Evolutionary conservation across 1,140 invertebrate species (phyloP), one percentile per base, ranked within the genome.

Genomic region (Sipha flava): DNA sequence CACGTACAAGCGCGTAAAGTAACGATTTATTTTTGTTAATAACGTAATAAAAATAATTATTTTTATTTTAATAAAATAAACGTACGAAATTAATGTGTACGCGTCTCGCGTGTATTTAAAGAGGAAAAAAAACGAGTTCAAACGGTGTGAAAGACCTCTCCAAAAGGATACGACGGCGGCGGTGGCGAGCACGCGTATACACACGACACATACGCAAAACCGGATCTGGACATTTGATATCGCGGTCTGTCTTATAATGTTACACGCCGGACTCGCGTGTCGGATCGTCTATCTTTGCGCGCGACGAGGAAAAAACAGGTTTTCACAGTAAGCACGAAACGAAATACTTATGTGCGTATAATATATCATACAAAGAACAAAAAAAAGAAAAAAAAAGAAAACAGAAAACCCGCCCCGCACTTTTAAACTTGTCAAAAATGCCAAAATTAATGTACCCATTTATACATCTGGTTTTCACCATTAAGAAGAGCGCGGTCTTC

Each of bases 191-290:
- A 72, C 45, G 29, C 16, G 31, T 47, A 47, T 18, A 70, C 10
- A 31, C 31, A 72, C 59, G 7, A 49, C 40, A 31, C 26, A 31
- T 21, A 3, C 10, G 9, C 70, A 40, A 14, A 75, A 75, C 72
- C 72, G 72, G 72, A 75, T 75, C 47, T 54, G 72, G 70, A 73
- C 47, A 73, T 73, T 73, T 52, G 72, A 75, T 75, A 37, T 37
- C 26, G 70, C 29, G 31, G 31, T 14, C 4, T 37, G 14, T 6
- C 31, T 45, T 23, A 29, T 75, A 73, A 73, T 21, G 47, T 73
- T 73, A 75, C 31, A 75, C 49, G 49, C 16, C 9, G 16, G 31
- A 21, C 29, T 57, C 26, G 72, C 72, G 72, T 75, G 72, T 75
- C 70, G 70, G 45, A 52, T 52, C 45, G 47, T 73, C 70, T 73